Evolutionary conservation across 1,140 invertebrate genomes (phyloP).

Genomic region (Orchesella cincta): DNA sequence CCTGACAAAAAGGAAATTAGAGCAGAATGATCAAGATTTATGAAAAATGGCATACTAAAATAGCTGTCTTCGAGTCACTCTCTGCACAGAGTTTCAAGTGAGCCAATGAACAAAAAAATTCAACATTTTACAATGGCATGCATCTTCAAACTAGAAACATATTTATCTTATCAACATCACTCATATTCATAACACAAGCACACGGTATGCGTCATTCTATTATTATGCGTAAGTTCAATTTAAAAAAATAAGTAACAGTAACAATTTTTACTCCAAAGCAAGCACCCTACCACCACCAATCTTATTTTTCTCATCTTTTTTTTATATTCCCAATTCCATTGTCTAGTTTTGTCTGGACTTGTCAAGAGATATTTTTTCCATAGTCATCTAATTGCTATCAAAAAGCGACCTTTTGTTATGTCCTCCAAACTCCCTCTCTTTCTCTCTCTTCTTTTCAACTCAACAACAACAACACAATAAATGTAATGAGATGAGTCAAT

Average conservation of each 20-base stretch:
- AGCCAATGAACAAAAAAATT: too few species aligned
- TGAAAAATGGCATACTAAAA: too few species aligned
- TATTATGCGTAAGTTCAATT: conserved; percentile 13
- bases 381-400: conserved; percentile 28
- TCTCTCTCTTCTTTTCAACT: background rate
- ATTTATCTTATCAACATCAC: conserved; percentile 3
- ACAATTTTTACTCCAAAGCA: background rate
- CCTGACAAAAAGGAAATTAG: too few species aligned
- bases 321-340: background rate
- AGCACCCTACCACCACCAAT: background rate
- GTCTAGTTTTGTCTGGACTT: conserved; percentile 25
- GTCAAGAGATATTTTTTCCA: conserved; percentile 29
- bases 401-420: conserved; percentile 20
- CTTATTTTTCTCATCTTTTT: conserved; percentile 2
- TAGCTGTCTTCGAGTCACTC: too few species aligned
- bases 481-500: conserved; percentile 1
- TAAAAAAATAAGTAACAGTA: conserved; percentile 16
- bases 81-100: too few species aligned
- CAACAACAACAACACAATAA: conserved; percentile 4
- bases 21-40: too few species aligned
- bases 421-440: conserved; percentile 15
- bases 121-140: too few species aligned
- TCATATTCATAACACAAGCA: conserved; percentile 20
- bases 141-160: too few species aligned
- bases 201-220: too few species aligned